These are phyloP conservation scores for Neopelma chrysocephalum DNA, from an alignment of 2,797 vertebrate genomes.

Conservation along the genomic window DNA sequence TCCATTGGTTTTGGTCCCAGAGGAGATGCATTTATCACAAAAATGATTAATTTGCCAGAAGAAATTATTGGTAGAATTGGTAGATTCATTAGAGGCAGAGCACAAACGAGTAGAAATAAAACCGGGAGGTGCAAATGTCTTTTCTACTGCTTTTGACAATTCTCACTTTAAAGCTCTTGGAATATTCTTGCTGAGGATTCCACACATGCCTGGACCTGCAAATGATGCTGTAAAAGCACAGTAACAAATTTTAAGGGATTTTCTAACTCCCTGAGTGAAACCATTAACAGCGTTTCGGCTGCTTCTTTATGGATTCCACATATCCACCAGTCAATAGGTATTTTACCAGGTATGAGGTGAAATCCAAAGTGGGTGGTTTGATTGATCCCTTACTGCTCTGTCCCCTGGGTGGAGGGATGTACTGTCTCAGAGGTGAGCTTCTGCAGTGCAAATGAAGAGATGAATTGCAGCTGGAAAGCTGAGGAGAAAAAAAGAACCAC, in stretches of 20 bases:
- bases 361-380: neutral
- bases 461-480: neutral
- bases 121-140: neutral
- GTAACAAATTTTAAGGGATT: neutral
- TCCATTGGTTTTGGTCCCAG: neutral
- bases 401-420: neutral
- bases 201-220: neutral
- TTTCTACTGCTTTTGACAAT: neutral
- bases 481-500: neutral
- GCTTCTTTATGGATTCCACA: neutral
- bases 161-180: neutral
- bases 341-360: neutral
- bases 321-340: neutral
- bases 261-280: neutral
- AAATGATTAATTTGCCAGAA: neutral
- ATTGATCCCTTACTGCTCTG: neutral
- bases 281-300: fast-evolving
- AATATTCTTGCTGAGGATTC: neutral
- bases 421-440: neutral
- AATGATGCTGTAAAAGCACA: neutral
- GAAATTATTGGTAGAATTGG: neutral
- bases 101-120: neutral
- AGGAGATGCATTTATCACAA: neutral
- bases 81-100: neutral
- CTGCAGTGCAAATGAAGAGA: neutral